Conservation (phyloP, 2,888 invertebrate genomes). For the Scotopteryx bipunctaria region DNA sequence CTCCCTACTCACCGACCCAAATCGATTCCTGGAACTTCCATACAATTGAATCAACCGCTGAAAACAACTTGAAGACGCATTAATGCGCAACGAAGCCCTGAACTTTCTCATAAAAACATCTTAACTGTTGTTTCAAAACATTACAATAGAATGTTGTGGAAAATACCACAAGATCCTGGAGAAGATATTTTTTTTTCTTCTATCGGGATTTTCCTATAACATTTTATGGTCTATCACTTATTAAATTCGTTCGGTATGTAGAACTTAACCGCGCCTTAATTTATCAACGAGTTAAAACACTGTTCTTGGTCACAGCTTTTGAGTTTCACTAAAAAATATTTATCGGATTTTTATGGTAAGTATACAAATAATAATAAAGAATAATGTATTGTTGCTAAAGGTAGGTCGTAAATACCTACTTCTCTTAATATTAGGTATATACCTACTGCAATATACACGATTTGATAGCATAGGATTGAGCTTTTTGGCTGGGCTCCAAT, state of each 20-base stretch:
- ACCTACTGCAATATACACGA: slow-evolving; percentile 3
- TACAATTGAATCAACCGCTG: slow-evolving; percentile 38
- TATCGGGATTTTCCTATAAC: too few relatives aligned
- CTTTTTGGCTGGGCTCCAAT: slow-evolving; percentile 70
- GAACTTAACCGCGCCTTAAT: slow-evolving; percentile 4
- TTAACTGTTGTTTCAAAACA: slow-evolving; percentile 5
- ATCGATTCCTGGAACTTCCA: slow-evolving; percentile 50
- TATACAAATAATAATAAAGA: too few relatives aligned
- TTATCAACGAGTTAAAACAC: slow-evolving; percentile 6
- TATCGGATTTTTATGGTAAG: too few relatives aligned
- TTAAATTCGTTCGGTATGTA: too few relatives aligned
- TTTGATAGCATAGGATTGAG: slow-evolving; percentile 26
- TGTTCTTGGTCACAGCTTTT: neutral
- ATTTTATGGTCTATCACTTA: too few relatives aligned
- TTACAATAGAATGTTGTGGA: neutral
- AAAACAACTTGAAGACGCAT: slow-evolving; percentile 40
- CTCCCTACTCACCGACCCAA: slow-evolving; percentile 45
- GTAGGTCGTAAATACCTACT: too few relatives aligned
- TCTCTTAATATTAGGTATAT: too few relatives aligned
- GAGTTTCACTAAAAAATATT: too few relatives aligned
- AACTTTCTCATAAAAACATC: slow-evolving; percentile 18
- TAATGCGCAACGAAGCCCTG: slow-evolving; percentile 28
- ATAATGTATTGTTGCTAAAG: too few relatives aligned
- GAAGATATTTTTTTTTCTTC: too few relatives aligned
- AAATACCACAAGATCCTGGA: too few relatives aligned